Conservation (phyloP, 2,113 vertebrate genomes). For the Strigops habroptila region DNA sequence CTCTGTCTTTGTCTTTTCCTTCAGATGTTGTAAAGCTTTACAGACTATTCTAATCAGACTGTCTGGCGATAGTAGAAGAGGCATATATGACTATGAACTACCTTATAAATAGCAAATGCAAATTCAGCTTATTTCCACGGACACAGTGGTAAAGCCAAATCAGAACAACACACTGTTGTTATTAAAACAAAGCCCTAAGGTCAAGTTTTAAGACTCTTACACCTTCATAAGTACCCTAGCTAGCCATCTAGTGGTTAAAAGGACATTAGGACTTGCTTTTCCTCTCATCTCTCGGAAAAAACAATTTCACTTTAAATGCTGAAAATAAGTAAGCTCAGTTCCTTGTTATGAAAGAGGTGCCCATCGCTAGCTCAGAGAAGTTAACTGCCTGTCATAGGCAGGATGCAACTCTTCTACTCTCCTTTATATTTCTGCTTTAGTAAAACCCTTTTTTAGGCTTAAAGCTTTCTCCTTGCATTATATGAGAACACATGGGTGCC, state of each 20-base stretch:
- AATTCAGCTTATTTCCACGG: background rate
- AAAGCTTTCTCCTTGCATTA: background rate
- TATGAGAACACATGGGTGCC: background rate
- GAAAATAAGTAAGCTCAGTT: background rate
- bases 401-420: background rate
- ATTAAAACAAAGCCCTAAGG: background rate
- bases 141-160: background rate
- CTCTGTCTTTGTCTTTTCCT: background rate
- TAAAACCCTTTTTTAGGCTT: background rate
- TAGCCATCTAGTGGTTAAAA: background rate
- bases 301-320: background rate
- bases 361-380: background rate
- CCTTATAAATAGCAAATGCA: background rate
- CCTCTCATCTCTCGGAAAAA: background rate
- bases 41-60: background rate
- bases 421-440: background rate
- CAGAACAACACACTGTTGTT: background rate
- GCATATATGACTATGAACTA: background rate
- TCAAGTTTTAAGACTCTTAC: background rate
- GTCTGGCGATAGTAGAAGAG: background rate
- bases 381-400: background rate
- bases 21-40: background rate
- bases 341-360: background rate
- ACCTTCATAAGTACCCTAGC: background rate
- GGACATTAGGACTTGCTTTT: background rate